Evolutionary conservation across 2,797 vertebrate species (phyloP).

Genomic region (Pygocentrus nattereri): DNA sequence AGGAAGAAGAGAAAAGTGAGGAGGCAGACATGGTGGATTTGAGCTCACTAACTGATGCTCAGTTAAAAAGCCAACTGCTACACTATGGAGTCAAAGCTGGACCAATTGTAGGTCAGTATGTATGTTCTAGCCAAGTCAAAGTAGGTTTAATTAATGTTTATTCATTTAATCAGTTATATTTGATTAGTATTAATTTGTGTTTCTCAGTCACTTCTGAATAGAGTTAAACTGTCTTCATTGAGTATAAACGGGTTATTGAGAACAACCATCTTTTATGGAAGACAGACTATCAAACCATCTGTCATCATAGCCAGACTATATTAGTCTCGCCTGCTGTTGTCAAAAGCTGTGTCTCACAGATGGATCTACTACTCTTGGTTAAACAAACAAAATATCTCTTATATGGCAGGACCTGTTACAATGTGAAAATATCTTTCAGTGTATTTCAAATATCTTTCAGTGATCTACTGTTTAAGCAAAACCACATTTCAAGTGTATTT

Average conservation of each 20-base stretch:
- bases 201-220: too few relatives aligned
- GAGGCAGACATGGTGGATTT: slow-evolving; percentile 68
- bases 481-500: too few relatives aligned
- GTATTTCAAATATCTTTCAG: too few relatives aligned
- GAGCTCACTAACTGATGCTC: slow-evolving; percentile 75
- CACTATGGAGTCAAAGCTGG: slow-evolving; percentile 81
- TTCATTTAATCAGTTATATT: too few relatives aligned
- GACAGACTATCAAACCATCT: not conserved
- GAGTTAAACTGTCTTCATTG: too few relatives aligned
- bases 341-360: not conserved
- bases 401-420: not conserved
- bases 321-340: not conserved
- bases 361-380: not conserved
- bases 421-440: not conserved
- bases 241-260: not conserved
- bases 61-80: slow-evolving; percentile 77
- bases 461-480: too few relatives aligned
- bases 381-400: not conserved
- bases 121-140: not conserved
- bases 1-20: slow-evolving; percentile 49
- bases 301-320: not conserved
- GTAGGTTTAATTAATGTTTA: too few relatives aligned
- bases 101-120: slow-evolving; percentile 82
- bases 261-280: not conserved
- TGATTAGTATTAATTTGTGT: too few relatives aligned